Percentiles rank a stretch among this genome's conserved stretches.
Conservation (phyloP, 2,888 invertebrate species). For the Portevinia maculata region DNA sequence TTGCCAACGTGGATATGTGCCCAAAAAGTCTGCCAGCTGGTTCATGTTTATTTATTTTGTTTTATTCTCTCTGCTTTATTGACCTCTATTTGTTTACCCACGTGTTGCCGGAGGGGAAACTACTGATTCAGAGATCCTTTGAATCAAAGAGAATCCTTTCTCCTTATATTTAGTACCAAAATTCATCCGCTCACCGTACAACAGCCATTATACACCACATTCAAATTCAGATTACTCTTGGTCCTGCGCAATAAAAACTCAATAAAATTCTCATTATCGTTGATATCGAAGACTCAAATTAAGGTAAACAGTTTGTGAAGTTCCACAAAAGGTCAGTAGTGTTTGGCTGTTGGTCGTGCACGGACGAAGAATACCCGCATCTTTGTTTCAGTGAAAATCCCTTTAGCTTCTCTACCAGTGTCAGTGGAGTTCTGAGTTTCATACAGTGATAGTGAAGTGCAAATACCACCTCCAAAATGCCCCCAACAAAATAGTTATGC, state of each 20-base stretch:
- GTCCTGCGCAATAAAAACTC: constrained; percentile 24
- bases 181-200: constrained; percentile 25
- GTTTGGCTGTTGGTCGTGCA: constrained; percentile 67
- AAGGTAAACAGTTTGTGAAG: constrained; percentile 62
- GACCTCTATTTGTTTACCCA: constrained; percentile 61
- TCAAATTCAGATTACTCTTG: neutral
- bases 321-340: constrained; percentile 57
- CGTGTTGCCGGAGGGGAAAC: constrained; percentile 54
- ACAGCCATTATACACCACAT: constrained; percentile 31
- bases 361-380: constrained; percentile 57
- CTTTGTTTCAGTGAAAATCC: constrained; percentile 35
- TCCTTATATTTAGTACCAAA: constrained; percentile 47
- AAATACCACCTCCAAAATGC: neutral
- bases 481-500: neutral
- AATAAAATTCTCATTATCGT: neutral
- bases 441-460: constrained; percentile 31
- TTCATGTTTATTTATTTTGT: constrained; percentile 18
- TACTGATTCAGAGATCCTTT: neutral
- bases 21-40: constrained; percentile 61
- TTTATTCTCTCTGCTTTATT: constrained; percentile 18
- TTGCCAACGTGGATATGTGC: neutral
- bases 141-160: neutral
- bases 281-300: neutral
- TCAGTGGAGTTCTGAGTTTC: constrained; percentile 5
- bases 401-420: constrained; percentile 13